Conservation (phyloP, 2,113 vertebrate species). For the Forbesichthys papilliferus region DNA sequence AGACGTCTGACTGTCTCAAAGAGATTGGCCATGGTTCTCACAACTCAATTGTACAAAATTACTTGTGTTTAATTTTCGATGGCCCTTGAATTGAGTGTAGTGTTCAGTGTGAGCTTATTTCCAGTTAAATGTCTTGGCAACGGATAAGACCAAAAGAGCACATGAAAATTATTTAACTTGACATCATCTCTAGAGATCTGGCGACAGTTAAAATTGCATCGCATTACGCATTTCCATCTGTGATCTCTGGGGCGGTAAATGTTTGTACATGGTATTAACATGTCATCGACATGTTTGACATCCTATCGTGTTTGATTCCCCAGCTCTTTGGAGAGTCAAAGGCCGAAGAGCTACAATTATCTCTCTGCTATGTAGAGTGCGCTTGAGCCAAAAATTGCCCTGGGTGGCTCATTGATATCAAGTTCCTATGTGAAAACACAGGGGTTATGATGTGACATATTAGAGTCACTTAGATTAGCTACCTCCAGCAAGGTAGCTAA, state of each 20-base stretch:
- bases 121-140: slow-evolving; percentile 38
- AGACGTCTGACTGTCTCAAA: slow-evolving; percentile 29
- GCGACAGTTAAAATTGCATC: slow-evolving; percentile 37
- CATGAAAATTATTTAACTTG: slow-evolving; percentile 25
- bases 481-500: too few relatives aligned
- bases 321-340: slow-evolving; percentile 54
- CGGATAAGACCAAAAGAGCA: slow-evolving; percentile 44
- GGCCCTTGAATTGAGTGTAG: slow-evolving; percentile 47
- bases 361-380: slow-evolving; percentile 67
- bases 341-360: slow-evolving; percentile 70
- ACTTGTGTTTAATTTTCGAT: slow-evolving; percentile 30
- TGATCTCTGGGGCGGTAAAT: slow-evolving; percentile 66
- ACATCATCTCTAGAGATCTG: slow-evolving; percentile 46
- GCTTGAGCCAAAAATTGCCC: slow-evolving; percentile 70
- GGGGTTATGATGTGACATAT: too few relatives aligned
- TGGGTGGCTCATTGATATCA: slow-evolving; percentile 64
- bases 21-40: slow-evolving; percentile 22
- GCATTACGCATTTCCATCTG: slow-evolving; percentile 50
- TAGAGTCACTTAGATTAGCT: too few relatives aligned
- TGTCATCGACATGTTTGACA: slow-evolving; percentile 67
- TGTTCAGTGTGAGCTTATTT: slow-evolving; percentile 12
- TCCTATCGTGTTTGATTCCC: slow-evolving; percentile 59
- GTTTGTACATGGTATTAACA: slow-evolving; percentile 69
- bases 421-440: slow-evolving; percentile 70
- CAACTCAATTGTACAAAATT: slow-evolving; percentile 39